A percentile compares a stretch with the other conserved stretches of the same genome.
Conservation (phyloP, 2,888 invertebrate genomes). For the Callimorpha dominula region DNA sequence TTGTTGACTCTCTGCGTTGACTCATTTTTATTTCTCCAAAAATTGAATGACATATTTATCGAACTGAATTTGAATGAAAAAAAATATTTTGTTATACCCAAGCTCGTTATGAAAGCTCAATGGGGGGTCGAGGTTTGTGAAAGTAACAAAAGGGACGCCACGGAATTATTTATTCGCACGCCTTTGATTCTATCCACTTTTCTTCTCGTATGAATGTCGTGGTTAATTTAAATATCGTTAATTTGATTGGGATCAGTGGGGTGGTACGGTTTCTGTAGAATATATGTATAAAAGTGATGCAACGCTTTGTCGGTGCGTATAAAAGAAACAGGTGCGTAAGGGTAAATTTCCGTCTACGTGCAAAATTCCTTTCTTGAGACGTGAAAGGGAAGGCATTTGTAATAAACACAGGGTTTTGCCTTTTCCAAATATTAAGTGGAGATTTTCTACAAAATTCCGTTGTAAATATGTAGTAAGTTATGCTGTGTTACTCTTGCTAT, state of each 20-base stretch:
- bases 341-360: constrained; percentile 65
- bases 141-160: constrained; percentile 60
- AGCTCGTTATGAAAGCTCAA: constrained; percentile 61
- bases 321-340: constrained; percentile 67
- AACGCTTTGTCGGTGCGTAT: constrained; percentile 59
- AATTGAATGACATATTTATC: constrained; percentile 75
- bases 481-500: background rate
- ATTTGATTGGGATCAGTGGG: constrained; percentile 58
- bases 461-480: constrained; percentile 22
- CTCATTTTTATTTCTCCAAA: constrained; percentile 72
- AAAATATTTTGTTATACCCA: constrained; percentile 61
- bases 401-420: constrained; percentile 64
- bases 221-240: constrained; percentile 63
- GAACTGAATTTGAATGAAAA: constrained; percentile 66
- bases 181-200: constrained; percentile 46
- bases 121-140: constrained; percentile 57
- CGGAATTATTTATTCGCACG: constrained; percentile 56
- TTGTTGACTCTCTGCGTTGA: constrained; percentile 75
- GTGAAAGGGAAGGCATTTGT: constrained; percentile 71
- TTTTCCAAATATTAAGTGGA: constrained; percentile 27
- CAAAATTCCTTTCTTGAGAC: constrained; percentile 66
- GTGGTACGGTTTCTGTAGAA: constrained; percentile 38
- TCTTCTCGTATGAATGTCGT: constrained; percentile 47
- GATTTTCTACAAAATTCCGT: constrained; percentile 27
- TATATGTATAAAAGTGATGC: constrained; percentile 50